Evolutionary conservation across 2,113 vertebrate species (phyloP), one percentile per base, ranked within the genome.

Genomic region (Carettochelys insculpta): DNA sequence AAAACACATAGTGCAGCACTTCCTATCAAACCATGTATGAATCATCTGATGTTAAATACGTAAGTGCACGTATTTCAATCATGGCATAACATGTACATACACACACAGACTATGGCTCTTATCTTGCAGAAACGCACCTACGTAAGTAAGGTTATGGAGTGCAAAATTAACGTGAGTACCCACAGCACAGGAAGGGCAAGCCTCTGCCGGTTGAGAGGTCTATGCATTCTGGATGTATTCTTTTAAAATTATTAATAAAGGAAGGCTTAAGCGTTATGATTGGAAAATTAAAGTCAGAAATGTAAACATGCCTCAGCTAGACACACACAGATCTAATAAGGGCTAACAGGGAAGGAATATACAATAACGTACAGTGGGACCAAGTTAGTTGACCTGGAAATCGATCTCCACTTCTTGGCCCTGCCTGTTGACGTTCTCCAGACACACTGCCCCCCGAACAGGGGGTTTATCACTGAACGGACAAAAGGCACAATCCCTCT

Each of bases 31-130:
- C 22, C 0, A 17, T 24, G 19, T 0, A 19, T 13, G 50, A 52
- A 51, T 19, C 27, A 12, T 1, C 2, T 45, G 43, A 48, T 31
- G 14, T 0, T 2, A 27, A 12, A 48, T 5, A 1, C 6, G 34
- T 1, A 81, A 81, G 71, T 2, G n/a, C 2, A 1, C 2, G 0
- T 2, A 12, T n/a, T 14, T 13, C 4, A 14, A 41, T 20, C 1
- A 5, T 0, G 1, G 61, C 2, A 1, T 1, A 50, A 3, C 0
- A 38, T 10, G 19, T 34, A n/a, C 43, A 47, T 19, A n/a, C 31
- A 47, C 27, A 8, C 7, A 2, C 6, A 4, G 0, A 0, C 11
- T 2, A 45, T 31, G 31, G 43, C 65, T 61, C 54, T 24, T 0
- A 29, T 38, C 61, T 78, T 0, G 19, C 10, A 25, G 53, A 20